Conservation (phyloP, 2,113 vertebrate species). For the Oreochromis aureus region DNA sequence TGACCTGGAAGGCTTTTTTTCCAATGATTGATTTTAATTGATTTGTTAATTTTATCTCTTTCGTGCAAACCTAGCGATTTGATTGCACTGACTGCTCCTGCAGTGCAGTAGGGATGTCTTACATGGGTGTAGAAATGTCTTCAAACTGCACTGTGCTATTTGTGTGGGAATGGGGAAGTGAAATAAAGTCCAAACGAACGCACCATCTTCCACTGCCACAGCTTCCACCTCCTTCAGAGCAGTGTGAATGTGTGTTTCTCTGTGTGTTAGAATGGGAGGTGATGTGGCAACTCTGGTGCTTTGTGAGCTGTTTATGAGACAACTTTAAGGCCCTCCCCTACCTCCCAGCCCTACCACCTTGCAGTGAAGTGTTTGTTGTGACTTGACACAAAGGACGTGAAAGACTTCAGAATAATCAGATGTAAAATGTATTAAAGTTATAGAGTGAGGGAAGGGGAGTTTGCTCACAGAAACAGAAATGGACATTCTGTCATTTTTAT, state of each 20-base stretch:
- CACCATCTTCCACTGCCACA: background rate
- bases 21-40: background rate
- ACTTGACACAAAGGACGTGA: slow-evolving; percentile 25
- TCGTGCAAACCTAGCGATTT: background rate
- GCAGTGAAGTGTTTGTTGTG: slow-evolving; percentile 10
- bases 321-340: background rate
- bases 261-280: background rate
- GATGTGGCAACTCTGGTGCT: slow-evolving; percentile 11
- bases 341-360: background rate
- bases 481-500: background rate
- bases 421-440: background rate
- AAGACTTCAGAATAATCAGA: slow-evolving; percentile 19
- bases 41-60: background rate
- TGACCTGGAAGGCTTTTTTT: background rate
- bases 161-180: slow-evolving; percentile 45
- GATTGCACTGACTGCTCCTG: background rate
- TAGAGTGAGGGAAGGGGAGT: background rate
- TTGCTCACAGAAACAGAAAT: background rate
- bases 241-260: background rate
- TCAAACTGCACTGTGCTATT: background rate
- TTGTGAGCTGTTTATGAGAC: slow-evolving; percentile 35
- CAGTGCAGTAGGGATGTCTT: background rate
- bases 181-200: slow-evolving; percentile 7
- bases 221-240: background rate
- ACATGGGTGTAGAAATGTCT: background rate